Percentiles rank a stretch among this genome's conserved stretches.
These are phyloP conservation scores for Stigmatopora argus DNA, from an alignment of 2,113 vertebrate species.

Conservation along the genomic window DNA sequence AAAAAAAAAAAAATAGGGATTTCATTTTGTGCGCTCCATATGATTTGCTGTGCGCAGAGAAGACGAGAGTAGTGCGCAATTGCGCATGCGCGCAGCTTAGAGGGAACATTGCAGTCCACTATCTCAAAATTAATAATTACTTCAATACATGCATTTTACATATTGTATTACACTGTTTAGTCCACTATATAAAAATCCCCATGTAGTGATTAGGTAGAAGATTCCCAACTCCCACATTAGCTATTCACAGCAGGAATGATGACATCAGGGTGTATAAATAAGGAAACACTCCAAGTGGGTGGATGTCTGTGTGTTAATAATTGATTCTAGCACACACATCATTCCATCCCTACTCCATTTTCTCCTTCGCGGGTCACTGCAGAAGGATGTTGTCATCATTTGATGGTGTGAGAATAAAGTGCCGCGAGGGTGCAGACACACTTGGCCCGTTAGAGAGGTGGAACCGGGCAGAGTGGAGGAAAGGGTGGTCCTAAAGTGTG, in stretches of 20 bases:
- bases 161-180: neutral
- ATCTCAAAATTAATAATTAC: too few relatives aligned
- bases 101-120: too few relatives aligned
- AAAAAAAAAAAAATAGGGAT: too few relatives aligned
- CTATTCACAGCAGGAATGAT: neutral
- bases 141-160: neutral
- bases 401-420: conserved; percentile 38
- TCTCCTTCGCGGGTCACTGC: conserved; percentile 39
- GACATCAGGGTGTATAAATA: conserved; percentile 10
- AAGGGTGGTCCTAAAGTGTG: neutral
- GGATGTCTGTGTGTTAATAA: conserved; percentile 53
- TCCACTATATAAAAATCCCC: neutral
- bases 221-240: conserved; percentile 1
- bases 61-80: too few relatives aligned
- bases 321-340: conserved; percentile 54
- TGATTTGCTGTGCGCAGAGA: too few relatives aligned
- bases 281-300: neutral
- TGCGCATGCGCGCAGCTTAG: too few relatives aligned
- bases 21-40: too few relatives aligned
- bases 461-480: neutral
- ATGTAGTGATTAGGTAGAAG: neutral
- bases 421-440: conserved; percentile 17
- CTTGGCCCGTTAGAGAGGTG: neutral
- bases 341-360: conserved; percentile 28
- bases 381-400: conserved; percentile 41